Evolutionary conservation across 2,113 vertebrate species (phyloP), one percentile per base, ranked within the genome.

Genomic region (Lampris incognitus): DNA sequence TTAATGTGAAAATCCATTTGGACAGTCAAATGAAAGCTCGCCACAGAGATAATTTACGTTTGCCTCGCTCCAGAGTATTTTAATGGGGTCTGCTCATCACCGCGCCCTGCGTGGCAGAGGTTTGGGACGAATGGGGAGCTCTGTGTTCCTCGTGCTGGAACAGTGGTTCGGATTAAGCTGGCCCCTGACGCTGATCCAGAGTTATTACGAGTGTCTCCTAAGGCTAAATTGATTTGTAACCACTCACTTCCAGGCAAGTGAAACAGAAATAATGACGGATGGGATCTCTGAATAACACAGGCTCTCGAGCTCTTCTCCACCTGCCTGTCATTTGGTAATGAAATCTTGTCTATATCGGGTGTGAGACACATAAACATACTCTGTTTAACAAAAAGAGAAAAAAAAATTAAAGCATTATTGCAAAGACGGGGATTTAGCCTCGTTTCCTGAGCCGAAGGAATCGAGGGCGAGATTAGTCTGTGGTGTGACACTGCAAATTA

Each of bases 11-110:
- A 73, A n/a, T 74, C 66, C 84, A 65, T 74, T 50, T 72, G 86
- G 84, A 82, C 85, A 85, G 86, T 86, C 85, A 86, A 88, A 79
- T 76, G 86, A 86, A 79, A 81, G 67, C 72, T 81, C 44, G 78
- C 44, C 66, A 69, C 72, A 69, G 71, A 75, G 73, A 69, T 59
- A 83, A 79, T 79, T 64, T 52, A 3, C 11, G 9, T 52, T 52
- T 52, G 50, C 50, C 6, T 51, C 11, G 8, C 11, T 10, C 6
- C 11, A 52, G 4, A 3, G 81, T 68, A 67, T 50, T 51, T 67
- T 78, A 80, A 75, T 73, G 85, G 77, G 81, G 64, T 6, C 48
- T 57, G 2, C 4, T 59, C 69, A 49, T 63, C 61, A 62, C 52
- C 60, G 40, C 41, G 70, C 52, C 80, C 70, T 70, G 72, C 37